A percentile compares a stretch with the other conserved stretches of the same genome.
Conservation (phyloP, 1,140 invertebrate genomes). For the Drosophila nigrodunni region DNA sequence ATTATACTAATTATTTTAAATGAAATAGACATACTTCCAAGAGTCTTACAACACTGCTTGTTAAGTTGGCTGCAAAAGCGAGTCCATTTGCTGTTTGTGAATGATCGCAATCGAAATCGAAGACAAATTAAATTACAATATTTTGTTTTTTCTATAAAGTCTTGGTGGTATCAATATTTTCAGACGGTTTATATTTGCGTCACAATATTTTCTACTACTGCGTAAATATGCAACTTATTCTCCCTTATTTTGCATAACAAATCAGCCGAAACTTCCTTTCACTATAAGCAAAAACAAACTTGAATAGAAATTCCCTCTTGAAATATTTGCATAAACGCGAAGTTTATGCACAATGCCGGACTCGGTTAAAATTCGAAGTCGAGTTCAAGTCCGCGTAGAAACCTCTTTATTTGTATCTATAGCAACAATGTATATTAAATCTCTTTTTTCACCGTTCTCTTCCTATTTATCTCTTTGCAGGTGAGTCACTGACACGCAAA, state of each 20-base stretch:
- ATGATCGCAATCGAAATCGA: too few relatives aligned
- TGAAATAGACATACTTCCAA: too few relatives aligned
- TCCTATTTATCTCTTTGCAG: slow-evolving; percentile 57
- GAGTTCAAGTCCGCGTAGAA: slow-evolving; percentile 16
- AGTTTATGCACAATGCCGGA: not conserved
- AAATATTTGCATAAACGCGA: slow-evolving; percentile 38
- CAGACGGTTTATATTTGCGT: slow-evolving; percentile 28
- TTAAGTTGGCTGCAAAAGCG: too few relatives aligned
- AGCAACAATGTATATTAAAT: slow-evolving; percentile 39
- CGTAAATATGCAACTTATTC: slow-evolving; percentile 38
- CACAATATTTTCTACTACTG: slow-evolving; percentile 20
- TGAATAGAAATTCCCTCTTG: slow-evolving; percentile 1
- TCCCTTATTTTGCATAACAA: slow-evolving; percentile 39
- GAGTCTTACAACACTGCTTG: too few relatives aligned
- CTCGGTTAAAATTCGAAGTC: not conserved
- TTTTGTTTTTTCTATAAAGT: too few relatives aligned
- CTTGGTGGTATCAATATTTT: not conserved
- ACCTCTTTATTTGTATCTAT: slow-evolving; percentile 6
- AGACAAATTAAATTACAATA: too few relatives aligned
- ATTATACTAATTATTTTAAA: slow-evolving; percentile 38
- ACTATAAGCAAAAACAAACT: slow-evolving; percentile 24
- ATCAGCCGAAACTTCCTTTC: slow-evolving; percentile 50
- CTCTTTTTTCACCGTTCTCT: slow-evolving; percentile 17
- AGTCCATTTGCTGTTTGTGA: too few relatives aligned
- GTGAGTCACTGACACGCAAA: slow-evolving; percentile 51